Evolutionary conservation across 1,140 invertebrate genomes (phyloP), one percentile per base, ranked within the genome.

Genomic region (Drosophila repleta): DNA sequence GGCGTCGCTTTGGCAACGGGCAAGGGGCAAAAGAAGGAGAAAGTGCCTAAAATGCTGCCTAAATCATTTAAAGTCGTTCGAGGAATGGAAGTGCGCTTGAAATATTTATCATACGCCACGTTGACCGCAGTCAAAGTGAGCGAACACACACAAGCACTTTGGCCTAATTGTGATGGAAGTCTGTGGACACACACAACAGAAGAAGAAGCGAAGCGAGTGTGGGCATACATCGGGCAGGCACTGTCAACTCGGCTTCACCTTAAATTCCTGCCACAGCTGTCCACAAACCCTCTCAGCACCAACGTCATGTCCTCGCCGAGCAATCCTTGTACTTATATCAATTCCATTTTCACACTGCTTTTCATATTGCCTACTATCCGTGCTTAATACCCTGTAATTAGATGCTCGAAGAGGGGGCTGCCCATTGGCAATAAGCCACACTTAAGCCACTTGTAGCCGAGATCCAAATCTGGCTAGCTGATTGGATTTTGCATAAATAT

Each of bases 61-160:
- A 55, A 78, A 45, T 51, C 61, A 48, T 65, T 62, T 60, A 53
- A 43, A 63, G 45, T 55, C 46, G 62, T 21, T 41, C 63, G 15
- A 43, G 39, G 13, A 17, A 18, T 63, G 53, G 46, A 43, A 43
- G 24, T 35, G 52, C 65, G 76, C 48, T 39, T 85, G 43, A 88
- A 87, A 88, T 76, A 88, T 87, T 88, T 69, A 82, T 63, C 75
- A 62, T 67, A 69, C 65, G 63, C 60, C 70, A 58, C 37, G 79
- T 18, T 46, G 78, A 43, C 79, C 78, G 58, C 68, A 75, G 56
- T 43, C 37, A 32, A 49, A 49, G 67, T 64, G 52, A 48, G 8
- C 41, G 11, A 20, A 21, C 49, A 32, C 29, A 21, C 49, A 32
- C 29, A 32, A 6, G 6, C 64, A 53, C 8, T 65, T 65, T 57